Evolutionary conservation across 2,888 invertebrate species (phyloP).

Genomic region (Melieria crassipennis): DNA sequence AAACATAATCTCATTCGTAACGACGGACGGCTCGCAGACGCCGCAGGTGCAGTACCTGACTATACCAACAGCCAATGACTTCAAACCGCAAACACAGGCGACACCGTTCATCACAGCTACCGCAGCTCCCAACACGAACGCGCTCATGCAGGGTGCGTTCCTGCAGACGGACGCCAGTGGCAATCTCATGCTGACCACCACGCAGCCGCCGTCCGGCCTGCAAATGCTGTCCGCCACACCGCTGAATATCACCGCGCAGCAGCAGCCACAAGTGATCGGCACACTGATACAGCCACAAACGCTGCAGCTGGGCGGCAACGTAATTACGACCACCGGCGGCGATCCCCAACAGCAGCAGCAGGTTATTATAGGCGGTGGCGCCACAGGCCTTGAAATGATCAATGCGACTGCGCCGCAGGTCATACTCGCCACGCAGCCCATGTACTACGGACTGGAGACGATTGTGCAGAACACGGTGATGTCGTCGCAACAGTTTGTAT

Average conservation of each 20-base stretch:
- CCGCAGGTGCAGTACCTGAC: slow-evolving; percentile 84
- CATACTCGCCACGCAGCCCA: slow-evolving; percentile 75
- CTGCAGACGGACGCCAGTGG: slow-evolving; percentile 73
- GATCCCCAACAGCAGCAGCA: slow-evolving; percentile 52
- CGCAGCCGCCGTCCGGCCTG: slow-evolving; percentile 65
- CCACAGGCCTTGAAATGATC: slow-evolving; percentile 54
- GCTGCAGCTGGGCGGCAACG: slow-evolving; percentile 67
- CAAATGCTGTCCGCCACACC: slow-evolving; percentile 71
- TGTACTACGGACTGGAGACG: slow-evolving; percentile 85
- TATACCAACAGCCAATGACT: slow-evolving; percentile 70
- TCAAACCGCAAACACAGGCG: slow-evolving; percentile 62
- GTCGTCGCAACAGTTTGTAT: slow-evolving; percentile 88
- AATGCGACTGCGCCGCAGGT: slow-evolving; percentile 64
- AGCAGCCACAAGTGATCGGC: slow-evolving; percentile 70
- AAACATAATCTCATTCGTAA: slow-evolving; percentile 67
- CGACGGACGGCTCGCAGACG: slow-evolving; percentile 62
- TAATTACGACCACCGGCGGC: slow-evolving; percentile 68
- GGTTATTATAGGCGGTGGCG: slow-evolving; percentile 51
- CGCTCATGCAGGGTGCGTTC: slow-evolving; percentile 69
- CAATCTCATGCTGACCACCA: slow-evolving; percentile 70
- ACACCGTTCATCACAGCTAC: slow-evolving; percentile 69
- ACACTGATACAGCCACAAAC: slow-evolving; percentile 73
- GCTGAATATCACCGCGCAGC: slow-evolving; percentile 62
- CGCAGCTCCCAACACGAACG: slow-evolving; percentile 67
- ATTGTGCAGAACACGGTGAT: slow-evolving; percentile 89